Base-by-base conservation (phyloP, 2,797 vertebrate genomes). In the Ceryle rudis region DNA sequence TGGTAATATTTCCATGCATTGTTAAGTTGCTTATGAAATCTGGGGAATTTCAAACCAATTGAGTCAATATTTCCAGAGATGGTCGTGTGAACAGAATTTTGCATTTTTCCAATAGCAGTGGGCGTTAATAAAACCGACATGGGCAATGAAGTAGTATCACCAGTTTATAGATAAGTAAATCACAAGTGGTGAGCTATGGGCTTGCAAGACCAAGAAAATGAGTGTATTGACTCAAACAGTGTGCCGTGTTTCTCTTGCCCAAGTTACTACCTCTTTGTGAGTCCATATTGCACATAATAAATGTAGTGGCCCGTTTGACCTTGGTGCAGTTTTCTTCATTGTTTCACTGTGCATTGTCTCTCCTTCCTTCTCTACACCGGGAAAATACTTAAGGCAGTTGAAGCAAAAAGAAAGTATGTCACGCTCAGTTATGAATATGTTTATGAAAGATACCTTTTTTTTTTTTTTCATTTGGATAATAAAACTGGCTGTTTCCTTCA, bases 401-500 rank as follows among this genome's bases (percentile, higher is more conserved):
- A 87, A 94, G 52, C 23, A 86, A 90, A 79, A 80, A 72, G 58
- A 31, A 84, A 83, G 28, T 39, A 28, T 44, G 55, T 92, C 41
- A 65, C 8, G 3, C 66, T 86, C 61, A 31, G 49, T 79, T 92
- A 60, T 60, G 35, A 42, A 25, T 81, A 33, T 57, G 79, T 87
- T 93, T 60, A 66, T 91, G 79, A 86, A 93, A 96, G 85, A 57
- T 28, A 61, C 10, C 1, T 51, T 92, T 10, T 64, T 81, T 82
- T 9, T 78, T 86, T 88, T 94, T 95, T 86, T 44, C 64, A 57
- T 89, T 93, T 83, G 84, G 70, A 64, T 81, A 74, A 92, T 89
- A 78, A 41, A 41, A 41, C 16, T 1, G 2, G 21, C 67, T 28
- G 3, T 65, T 89, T 83, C 69, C 58, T 92, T 93, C 82, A 67